Conservation (phyloP, 2,888 invertebrate genomes). For the Incurvaria masculella region DNA sequence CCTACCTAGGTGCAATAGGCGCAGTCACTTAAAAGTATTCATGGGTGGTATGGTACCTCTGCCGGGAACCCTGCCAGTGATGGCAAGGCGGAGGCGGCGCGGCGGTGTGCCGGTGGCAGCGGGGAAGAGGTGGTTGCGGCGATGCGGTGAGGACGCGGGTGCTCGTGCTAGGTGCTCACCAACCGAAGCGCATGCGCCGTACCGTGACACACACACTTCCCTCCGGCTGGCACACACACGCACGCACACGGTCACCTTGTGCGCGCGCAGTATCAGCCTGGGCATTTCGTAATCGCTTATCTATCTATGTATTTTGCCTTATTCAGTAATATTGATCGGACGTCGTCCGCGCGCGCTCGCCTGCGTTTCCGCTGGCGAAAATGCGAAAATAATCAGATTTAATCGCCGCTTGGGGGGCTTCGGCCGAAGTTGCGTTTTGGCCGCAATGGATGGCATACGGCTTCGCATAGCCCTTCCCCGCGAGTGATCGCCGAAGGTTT, state of each 20-base stretch:
- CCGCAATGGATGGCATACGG: neutral
- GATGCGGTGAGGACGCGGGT: no score
- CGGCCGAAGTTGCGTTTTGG: neutral
- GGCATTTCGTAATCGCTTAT: neutral
- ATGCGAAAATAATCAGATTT: neutral
- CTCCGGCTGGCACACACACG: neutral
- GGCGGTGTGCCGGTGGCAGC: no score
- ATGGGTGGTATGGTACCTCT: no score
- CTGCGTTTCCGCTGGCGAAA: neutral
- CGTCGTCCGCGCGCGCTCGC: conserved; percentile 8
- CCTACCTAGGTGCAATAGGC: no score
- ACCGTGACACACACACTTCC: neutral
- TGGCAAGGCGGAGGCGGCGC: no score
- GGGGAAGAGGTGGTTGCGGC: no score
- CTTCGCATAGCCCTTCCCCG: neutral
- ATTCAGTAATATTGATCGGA: conserved; percentile 16
- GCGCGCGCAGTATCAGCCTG: neutral
- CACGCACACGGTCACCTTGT: neutral
- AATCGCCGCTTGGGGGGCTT: neutral
- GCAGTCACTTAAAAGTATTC: no score
- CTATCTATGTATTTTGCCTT: conserved; percentile 11
- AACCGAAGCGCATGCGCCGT: no score
- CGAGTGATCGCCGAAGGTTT: neutral
- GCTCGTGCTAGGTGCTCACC: no score
- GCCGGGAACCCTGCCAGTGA: no score